Percentiles rank a stretch among this genome's conserved stretches.
phyloP scores from a whole-genome alignment of 2,797 vertebrate genomes.

The Sebastes kiyomatsui region DNA sequence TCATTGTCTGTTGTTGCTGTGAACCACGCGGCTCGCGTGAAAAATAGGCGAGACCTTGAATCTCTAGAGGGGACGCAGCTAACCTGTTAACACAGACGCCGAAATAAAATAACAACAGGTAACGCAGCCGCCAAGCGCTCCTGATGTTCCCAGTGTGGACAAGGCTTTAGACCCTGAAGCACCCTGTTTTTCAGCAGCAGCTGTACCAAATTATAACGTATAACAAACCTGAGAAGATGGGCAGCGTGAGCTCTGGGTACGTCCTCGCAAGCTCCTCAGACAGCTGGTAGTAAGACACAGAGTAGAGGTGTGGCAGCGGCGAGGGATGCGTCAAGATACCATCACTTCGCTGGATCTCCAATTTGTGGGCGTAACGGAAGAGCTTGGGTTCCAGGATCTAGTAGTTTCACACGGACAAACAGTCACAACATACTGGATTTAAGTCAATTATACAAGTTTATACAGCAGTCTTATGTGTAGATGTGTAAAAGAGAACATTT shows the following conservation, averaged over 20 bases:
- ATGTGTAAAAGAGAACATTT: not conserved
- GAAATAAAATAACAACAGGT: too few relatives aligned
- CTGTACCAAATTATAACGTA: not conserved
- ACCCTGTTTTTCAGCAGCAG: not conserved
- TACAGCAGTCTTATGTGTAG: too few relatives aligned
- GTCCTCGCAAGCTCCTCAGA: slow-evolving; percentile 97
- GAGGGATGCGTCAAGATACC: slow-evolving; percentile 93
- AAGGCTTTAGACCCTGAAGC: too few relatives aligned
- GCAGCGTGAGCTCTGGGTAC: slow-evolving; percentile 96
- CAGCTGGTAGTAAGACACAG: slow-evolving; percentile 95
- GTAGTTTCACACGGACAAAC: not conserved
- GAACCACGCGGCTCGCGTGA: too few relatives aligned
- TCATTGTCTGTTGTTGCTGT: too few relatives aligned
- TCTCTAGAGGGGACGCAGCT: too few relatives aligned
- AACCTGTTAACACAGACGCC: too few relatives aligned
- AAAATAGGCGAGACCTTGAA: too few relatives aligned
- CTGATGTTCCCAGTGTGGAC: too few relatives aligned
- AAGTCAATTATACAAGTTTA: not conserved
- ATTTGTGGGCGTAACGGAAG: slow-evolving; percentile 98
- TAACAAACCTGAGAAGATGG: slow-evolving; percentile 94
- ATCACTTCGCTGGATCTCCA: slow-evolving; percentile 94
- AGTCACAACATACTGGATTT: not conserved
- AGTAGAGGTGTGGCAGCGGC: slow-evolving; percentile 95
- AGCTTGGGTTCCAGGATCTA: slow-evolving; percentile 99
- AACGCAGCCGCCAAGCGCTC: too few relatives aligned